Conservation (phyloP, 2,797 vertebrate genomes). For the Oryzias sinensis region DNA sequence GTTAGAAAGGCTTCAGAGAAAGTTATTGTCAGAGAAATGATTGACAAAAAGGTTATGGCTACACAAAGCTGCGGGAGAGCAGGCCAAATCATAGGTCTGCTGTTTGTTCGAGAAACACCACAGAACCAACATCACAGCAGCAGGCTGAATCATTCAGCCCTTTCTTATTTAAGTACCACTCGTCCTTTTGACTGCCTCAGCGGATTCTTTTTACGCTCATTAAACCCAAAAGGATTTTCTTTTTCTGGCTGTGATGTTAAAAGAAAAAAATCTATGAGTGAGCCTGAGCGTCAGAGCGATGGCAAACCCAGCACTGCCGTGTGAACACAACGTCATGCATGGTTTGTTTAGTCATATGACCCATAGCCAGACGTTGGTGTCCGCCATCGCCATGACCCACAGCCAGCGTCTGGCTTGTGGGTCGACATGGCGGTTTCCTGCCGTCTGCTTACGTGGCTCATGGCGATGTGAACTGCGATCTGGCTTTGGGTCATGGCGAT, state of each 20-base stretch:
- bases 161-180: conserved; percentile 27
- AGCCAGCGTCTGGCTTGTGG: no score
- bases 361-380: conserved; percentile 65
- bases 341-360: conserved; percentile 62
- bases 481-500: no score
- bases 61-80: conserved; percentile 24
- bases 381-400: conserved; percentile 40
- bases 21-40: conserved; percentile 52
- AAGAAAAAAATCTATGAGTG: conserved; percentile 38
- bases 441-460: no score
- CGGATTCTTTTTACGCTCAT: conserved; percentile 30
- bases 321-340: conserved; percentile 52
- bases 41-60: conserved; percentile 20
- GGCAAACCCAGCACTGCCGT: conserved; percentile 35
- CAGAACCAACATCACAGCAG: conserved; percentile 21
- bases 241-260: conserved; percentile 25
- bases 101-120: conserved; percentile 22
- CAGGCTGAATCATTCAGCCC: conserved; percentile 22
- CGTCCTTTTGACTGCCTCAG: conserved; percentile 38
- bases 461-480: no score
- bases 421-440: no score
- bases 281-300: conserved; percentile 22
- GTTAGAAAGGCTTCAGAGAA: no score
- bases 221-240: conserved; percentile 28
- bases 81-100: conserved; percentile 16